Conservation (phyloP, 1,140 invertebrate genomes). For the Mylabris phalerata region DNA sequence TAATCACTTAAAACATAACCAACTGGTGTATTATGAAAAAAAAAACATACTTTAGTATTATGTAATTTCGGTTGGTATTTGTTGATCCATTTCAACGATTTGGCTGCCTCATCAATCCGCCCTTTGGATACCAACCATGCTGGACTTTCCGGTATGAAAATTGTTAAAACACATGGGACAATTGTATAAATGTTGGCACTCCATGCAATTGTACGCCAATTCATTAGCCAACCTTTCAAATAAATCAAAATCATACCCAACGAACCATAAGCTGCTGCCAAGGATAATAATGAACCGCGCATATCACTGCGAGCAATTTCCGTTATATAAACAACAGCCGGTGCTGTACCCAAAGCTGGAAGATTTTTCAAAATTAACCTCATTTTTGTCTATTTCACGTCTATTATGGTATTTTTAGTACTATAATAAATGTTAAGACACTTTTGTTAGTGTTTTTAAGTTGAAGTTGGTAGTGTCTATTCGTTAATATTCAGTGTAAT, state of each 20-base stretch:
- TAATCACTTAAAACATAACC: too few relatives aligned
- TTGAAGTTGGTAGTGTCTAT: too few relatives aligned
- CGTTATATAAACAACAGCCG: constrained; percentile 55
- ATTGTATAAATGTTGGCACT: constrained; percentile 48
- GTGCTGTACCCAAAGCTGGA: constrained; percentile 48
- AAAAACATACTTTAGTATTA: too few relatives aligned
- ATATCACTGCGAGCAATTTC: constrained; percentile 53
- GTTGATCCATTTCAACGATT: constrained; percentile 46
- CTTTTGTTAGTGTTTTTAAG: too few relatives aligned
- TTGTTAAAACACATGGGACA: constrained; percentile 47
- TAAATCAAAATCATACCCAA: constrained; percentile 54
- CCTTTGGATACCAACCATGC: constrained; percentile 53
- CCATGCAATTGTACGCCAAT: constrained; percentile 55
- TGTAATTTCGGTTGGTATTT: constrained; percentile 31
- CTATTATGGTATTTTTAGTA: too few relatives aligned
- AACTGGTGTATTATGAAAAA: too few relatives aligned
- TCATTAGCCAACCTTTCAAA: constrained; percentile 50
- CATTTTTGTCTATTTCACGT: too few relatives aligned
- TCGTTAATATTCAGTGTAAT: too few relatives aligned
- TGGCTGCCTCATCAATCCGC: constrained; percentile 47
- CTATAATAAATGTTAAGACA: too few relatives aligned
- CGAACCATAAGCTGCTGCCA: constrained; percentile 27
- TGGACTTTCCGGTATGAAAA: constrained; percentile 64
- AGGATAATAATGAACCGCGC: constrained; percentile 45
- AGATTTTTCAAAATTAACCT: constrained; percentile 1